Conservation (phyloP, 2,113 vertebrate species). For the Neolamprologus brichardi region DNA sequence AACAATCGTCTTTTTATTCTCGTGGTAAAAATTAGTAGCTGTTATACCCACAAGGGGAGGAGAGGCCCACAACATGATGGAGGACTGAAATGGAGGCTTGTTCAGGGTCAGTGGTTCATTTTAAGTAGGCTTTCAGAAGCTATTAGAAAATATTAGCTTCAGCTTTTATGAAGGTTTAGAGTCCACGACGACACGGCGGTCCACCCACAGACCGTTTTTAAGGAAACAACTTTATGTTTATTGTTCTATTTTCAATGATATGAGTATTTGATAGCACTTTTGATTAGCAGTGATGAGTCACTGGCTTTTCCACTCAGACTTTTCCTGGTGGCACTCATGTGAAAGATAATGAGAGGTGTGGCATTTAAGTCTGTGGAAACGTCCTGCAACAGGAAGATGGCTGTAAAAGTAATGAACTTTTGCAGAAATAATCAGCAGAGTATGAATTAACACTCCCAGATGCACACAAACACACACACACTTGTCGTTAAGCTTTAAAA, state of each 20-base stretch:
- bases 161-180: not conserved
- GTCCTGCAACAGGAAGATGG: not conserved
- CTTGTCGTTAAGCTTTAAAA: not conserved
- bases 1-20: slow-evolving; percentile 15
- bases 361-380: not conserved
- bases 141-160: not conserved
- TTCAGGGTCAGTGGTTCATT: not conserved
- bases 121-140: not conserved
- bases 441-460: not conserved
- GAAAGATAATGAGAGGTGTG: not conserved
- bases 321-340: not conserved
- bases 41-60: not conserved
- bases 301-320: not conserved
- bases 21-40: not conserved
- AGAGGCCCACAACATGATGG: not conserved
- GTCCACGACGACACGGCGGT: not conserved
- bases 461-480: not conserved
- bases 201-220: not conserved
- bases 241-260: not conserved
- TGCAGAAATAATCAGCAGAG: not conserved
- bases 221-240: not conserved
- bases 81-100: not conserved
- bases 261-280: not conserved
- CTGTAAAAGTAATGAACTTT: not conserved
- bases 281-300: not conserved